Evolutionary conservation across 2,797 vertebrate species (phyloP).

Genomic region (Rhinogobio ventralis): DNA sequence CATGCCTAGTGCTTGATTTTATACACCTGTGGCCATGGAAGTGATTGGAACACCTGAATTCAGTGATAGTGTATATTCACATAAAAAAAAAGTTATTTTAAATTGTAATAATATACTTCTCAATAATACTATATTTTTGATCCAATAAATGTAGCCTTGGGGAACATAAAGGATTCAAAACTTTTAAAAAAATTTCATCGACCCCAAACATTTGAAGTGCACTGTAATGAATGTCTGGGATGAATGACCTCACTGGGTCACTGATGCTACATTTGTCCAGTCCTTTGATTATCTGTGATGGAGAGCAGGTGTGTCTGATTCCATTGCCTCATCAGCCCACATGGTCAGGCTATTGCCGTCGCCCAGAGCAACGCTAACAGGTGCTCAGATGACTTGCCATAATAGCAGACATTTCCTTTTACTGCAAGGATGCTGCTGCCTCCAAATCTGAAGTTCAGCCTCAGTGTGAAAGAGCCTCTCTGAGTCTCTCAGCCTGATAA

Average conservation of each 20-base stretch:
- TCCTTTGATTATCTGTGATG: conserved; percentile 6
- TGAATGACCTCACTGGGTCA: background rate
- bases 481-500: background rate
- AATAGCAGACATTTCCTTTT: background rate
- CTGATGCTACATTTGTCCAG: background rate
- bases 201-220: background rate
- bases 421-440: background rate
- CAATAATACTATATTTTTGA: background rate
- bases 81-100: background rate
- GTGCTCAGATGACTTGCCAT: background rate
- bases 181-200: background rate
- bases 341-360: background rate
- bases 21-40: too few relatives aligned
- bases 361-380: conserved; percentile 17
- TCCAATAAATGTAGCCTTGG: background rate
- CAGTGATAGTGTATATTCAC: too few relatives aligned
- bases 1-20: too few relatives aligned
- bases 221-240: background rate
- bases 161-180: background rate
- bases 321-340: background rate
- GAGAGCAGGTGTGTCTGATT: conserved; percentile 18
- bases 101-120: background rate
- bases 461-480: background rate
- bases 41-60: too few relatives aligned
- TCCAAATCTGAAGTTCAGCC: background rate